A percentile compares a stretch with the other conserved stretches of the same genome.
Conservation (phyloP, 2,113 vertebrate genomes). For the Pitta sordida region DNA sequence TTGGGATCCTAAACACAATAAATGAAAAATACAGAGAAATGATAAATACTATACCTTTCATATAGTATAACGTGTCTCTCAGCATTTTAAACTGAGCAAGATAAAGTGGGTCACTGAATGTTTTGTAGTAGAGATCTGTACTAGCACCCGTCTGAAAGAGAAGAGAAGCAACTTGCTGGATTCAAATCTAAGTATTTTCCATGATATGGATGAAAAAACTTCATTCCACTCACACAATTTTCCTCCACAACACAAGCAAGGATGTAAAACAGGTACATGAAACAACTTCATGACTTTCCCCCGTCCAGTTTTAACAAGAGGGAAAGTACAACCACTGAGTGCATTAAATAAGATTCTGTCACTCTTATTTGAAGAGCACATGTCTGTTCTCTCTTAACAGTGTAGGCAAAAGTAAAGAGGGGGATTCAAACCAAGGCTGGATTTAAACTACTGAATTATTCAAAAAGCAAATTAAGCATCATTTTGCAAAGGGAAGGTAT, state of each 20-base stretch:
- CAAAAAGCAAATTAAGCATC: neutral
- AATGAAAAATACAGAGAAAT: neutral
- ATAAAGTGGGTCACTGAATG: slow-evolving; percentile 91
- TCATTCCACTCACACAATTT: neutral
- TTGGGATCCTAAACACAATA: neutral
- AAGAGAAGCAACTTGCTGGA: neutral
- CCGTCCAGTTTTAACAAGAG: neutral
- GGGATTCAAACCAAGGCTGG: neutral
- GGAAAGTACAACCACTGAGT: neutral
- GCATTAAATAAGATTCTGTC: neutral
- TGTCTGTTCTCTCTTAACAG: neutral
- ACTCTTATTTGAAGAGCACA: neutral
- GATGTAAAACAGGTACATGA: neutral
- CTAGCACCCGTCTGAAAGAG: slow-evolving; percentile 76
- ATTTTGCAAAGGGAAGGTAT: neutral
- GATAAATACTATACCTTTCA: slow-evolving; percentile 79
- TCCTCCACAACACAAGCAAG: neutral
- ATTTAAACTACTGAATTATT: neutral
- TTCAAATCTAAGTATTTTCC: neutral
- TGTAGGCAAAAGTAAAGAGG: neutral
- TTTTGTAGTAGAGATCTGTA: slow-evolving; percentile 82
- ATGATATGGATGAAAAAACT: neutral
- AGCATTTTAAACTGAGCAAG: slow-evolving; percentile 97
- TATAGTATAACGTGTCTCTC: slow-evolving; percentile 90
- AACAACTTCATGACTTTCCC: neutral